Conservation (phyloP, 2,888 invertebrate genomes). For the Meteorus colon region DNA sequence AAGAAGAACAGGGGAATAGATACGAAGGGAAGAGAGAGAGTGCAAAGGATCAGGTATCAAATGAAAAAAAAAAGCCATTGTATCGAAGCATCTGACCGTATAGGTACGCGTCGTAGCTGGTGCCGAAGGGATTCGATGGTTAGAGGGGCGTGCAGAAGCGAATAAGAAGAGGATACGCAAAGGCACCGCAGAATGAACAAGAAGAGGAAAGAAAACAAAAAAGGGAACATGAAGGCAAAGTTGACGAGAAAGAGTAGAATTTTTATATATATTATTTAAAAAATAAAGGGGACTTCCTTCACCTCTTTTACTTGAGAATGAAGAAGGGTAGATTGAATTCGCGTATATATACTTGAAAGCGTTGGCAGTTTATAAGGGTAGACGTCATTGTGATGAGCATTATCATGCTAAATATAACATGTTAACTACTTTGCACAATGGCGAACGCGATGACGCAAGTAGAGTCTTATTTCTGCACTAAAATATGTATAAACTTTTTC, state of each 20-base stretch:
- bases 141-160: conserved; percentile 6
- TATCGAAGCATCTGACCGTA: conserved; percentile 73
- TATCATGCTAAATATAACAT: conserved; percentile 74
- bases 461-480: conserved; percentile 50
- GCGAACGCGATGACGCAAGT: conserved; percentile 55
- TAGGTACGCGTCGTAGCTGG: conserved; percentile 58
- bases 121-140: conserved; percentile 37
- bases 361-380: conserved; percentile 73
- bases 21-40: conserved; percentile 21
- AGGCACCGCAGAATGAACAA: conserved; percentile 41
- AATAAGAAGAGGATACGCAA: conserved; percentile 28
- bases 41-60: conserved; percentile 67
- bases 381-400: conserved; percentile 69
- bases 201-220: conserved; percentile 35
- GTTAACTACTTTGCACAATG: conserved; percentile 82
- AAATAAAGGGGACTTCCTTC: neutral
- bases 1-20: conserved; percentile 30
- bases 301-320: conserved; percentile 36
- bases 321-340: conserved; percentile 47
- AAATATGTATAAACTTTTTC: conserved; percentile 34
- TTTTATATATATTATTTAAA: neutral
- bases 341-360: conserved; percentile 56
- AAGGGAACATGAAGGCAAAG: conserved; percentile 44
- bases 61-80: conserved; percentile 66
- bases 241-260: conserved; percentile 45